Conservation (phyloP, 2,113 vertebrate species). For the Lepus americanus region DNA sequence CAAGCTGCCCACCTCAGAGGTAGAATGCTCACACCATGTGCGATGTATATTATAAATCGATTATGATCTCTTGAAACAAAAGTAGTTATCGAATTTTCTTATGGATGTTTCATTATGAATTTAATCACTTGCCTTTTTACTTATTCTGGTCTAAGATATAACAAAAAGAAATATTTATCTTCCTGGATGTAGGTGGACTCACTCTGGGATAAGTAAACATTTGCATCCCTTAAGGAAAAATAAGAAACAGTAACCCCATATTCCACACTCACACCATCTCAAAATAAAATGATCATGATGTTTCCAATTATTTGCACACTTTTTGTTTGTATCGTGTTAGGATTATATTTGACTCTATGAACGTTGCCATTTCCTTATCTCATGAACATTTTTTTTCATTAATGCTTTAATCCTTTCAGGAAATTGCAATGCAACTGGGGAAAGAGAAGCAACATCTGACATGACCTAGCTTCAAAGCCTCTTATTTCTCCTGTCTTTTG, state of each 20-base stretch:
- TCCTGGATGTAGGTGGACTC: slow-evolving; percentile 32
- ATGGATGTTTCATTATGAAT: slow-evolving; percentile 1
- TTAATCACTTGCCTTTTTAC: slow-evolving; percentile 56
- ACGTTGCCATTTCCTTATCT: neutral
- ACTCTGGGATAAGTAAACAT: slow-evolving; percentile 35
- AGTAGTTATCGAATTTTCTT: slow-evolving; percentile 36
- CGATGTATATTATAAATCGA: neutral
- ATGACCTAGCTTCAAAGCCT: neutral
- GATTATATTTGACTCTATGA: neutral
- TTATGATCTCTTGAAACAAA: neutral
- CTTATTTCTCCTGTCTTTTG: neutral
- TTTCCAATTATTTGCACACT: neutral
- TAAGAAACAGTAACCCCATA: neutral
- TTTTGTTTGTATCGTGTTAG: neutral
- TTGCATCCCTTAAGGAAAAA: slow-evolving; percentile 4
- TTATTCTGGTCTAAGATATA: slow-evolving; percentile 54
- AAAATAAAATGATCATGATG: neutral
- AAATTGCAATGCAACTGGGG: neutral
- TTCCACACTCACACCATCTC: neutral
- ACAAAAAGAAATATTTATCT: slow-evolving; percentile 20
- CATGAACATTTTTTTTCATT: neutral
- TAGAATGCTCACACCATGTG: neutral
- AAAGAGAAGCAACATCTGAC: neutral
- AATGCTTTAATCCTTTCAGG: neutral
- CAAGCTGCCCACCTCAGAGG: neutral